Conservation (phyloP, 2,797 vertebrate species). For the Anabacerthia variegaticeps region DNA sequence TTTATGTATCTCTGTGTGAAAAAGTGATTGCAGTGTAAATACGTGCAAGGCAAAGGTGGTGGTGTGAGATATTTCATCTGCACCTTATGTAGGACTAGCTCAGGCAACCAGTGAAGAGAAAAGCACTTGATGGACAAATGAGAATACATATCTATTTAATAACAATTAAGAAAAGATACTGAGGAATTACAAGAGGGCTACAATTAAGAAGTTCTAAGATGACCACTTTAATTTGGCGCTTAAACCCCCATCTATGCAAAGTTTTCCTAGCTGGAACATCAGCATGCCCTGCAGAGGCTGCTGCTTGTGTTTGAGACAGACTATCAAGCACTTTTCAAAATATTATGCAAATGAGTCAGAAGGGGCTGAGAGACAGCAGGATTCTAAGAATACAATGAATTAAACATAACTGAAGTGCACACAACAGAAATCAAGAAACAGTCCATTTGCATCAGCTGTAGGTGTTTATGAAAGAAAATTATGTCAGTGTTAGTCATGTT, state of each 20-base stretch:
- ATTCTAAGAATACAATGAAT: constrained; percentile 24
- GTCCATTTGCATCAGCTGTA: constrained; percentile 28
- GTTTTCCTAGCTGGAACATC: neutral
- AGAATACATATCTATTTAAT: neutral
- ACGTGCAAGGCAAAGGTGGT: rapidly evolving
- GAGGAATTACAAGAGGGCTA: neutral
- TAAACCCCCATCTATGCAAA: neutral
- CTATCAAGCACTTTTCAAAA: neutral
- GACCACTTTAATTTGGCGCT: neutral
- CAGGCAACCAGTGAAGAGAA: neutral
- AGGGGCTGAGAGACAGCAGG: neutral
- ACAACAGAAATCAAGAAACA: constrained; percentile 13
- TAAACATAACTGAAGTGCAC: constrained; percentile 4
- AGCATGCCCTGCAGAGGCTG: neutral
- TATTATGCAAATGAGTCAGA: neutral
- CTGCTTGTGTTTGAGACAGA: neutral
- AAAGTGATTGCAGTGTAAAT: neutral
- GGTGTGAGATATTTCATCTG: rapidly evolving
- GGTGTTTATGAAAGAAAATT: constrained; percentile 15
- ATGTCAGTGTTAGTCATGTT: neutral
- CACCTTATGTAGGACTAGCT: neutral
- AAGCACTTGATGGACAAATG: neutral
- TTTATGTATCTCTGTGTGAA: neutral
- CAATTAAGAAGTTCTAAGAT: neutral
- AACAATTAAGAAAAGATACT: neutral